These are phyloP conservation scores for Vandiemenella viatica DNA, from an alignment of 2,888 invertebrate species.

Conservation along the genomic window DNA sequence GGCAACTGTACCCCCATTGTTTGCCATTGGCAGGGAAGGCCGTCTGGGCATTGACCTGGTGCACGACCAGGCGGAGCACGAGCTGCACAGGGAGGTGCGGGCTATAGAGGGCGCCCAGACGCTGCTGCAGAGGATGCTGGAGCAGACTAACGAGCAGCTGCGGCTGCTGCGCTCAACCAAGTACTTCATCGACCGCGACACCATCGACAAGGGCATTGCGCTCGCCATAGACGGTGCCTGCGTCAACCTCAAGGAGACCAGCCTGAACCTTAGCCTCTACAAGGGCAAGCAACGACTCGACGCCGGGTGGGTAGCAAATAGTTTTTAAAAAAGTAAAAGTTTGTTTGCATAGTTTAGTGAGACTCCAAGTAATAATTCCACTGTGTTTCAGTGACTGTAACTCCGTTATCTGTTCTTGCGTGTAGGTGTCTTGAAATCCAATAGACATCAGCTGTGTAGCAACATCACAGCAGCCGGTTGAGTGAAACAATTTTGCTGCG, in stretches of 20 bases:
- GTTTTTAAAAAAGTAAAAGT: too few relatives aligned
- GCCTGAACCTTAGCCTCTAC: constrained; percentile 51
- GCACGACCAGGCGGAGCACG: constrained; percentile 63
- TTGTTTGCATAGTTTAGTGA: too few relatives aligned
- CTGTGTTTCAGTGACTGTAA: too few relatives aligned
- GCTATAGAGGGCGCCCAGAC: constrained; percentile 51
- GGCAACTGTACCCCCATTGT: too few relatives aligned
- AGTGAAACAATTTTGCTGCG: too few relatives aligned
- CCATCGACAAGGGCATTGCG: constrained; percentile 68
- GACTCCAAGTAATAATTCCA: too few relatives aligned
- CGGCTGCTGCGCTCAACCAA: constrained; percentile 63
- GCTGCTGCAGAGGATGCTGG: constrained; percentile 51
- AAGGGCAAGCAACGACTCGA: constrained; percentile 47
- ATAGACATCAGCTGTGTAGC: too few relatives aligned
- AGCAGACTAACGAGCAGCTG: constrained; percentile 70
- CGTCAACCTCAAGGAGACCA: constrained; percentile 50
- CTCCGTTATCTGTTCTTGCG: too few relatives aligned
- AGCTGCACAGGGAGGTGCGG: constrained; percentile 63
- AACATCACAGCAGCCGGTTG: too few relatives aligned
- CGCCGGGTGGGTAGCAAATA: constrained; percentile 43
- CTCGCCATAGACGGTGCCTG: constrained; percentile 61
- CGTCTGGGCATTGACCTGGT: constrained; percentile 66
- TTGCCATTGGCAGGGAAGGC: constrained; percentile 60
- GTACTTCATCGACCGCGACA: constrained; percentile 68
- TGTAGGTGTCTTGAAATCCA: too few relatives aligned